These are phyloP conservation scores for Nineta flava DNA, from an alignment of 2,888 invertebrate species.

Conservation along the genomic window DNA sequence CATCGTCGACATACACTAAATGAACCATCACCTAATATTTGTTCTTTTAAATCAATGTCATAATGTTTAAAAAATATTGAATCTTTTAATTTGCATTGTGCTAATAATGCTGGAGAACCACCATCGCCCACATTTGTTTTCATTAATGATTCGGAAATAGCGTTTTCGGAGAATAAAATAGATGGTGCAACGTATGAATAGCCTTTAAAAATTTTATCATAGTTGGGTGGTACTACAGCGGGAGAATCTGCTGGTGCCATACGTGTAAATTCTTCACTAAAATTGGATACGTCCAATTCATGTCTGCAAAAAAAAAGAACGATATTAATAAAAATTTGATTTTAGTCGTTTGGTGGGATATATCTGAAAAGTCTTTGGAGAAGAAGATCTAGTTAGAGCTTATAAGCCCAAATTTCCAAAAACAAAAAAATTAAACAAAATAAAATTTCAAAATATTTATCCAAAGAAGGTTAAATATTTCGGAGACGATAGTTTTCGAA, in stretches of 20 bases:
- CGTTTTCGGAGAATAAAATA: conserved; percentile 66
- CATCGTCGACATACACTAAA: conserved; percentile 79
- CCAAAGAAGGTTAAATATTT: no score
- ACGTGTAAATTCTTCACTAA: conserved; percentile 90
- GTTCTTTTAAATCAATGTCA: conserved; percentile 50
- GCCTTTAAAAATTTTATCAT: conserved; percentile 76
- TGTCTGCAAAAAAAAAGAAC: conserved; percentile 28
- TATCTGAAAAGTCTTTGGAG: no score
- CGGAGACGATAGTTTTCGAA: no score
- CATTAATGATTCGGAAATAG: conserved; percentile 56
- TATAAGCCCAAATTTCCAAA: no score
- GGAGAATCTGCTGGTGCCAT: conserved; percentile 87
- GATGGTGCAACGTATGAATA: conserved; percentile 94
- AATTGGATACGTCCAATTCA: conserved; percentile 90
- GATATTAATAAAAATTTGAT: background rate
- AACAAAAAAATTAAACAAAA: no score
- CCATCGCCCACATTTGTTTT: conserved; percentile 18
- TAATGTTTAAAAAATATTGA: conserved; percentile 79
- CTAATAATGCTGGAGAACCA: conserved; percentile 13
- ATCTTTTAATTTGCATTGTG: conserved; percentile 29
- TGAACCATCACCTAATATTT: conserved; percentile 72
- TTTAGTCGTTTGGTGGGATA: background rate
- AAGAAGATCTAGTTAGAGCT: background rate
- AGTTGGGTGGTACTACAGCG: conserved; percentile 69
- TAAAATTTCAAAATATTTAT: no score